Evolutionary conservation across 1,140 invertebrate species (phyloP), one percentile per base, ranked within the genome.

Genomic region (Drosophila equinoxialis): DNA sequence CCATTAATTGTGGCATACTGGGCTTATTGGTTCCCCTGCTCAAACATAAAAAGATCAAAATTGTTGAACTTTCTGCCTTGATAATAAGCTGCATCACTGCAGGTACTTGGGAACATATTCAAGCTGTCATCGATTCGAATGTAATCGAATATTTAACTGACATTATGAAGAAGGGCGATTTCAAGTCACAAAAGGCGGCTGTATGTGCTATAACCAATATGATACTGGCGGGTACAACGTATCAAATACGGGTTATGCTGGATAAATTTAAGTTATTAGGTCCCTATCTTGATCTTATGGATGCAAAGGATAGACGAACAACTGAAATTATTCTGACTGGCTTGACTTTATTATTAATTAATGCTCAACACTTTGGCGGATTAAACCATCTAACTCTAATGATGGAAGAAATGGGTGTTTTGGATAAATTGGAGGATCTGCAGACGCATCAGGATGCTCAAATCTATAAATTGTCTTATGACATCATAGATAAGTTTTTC

Each of bases 361-460:
- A 48, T 14, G 45, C 45, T 17, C 14, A 48, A 2, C 6, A 48
- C 1, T 20, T 48, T 7, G 14, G 45, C 3, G 14, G 14, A 6
- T 6, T 48, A 7, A n/a, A 57, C 0, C 6, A 35, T 2, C 6
- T 57, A 1, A 13, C 13, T 14, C 0, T 13, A n/a, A 8, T 57
- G 2, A 6, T 57, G 6, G 26, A 57, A 5, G 1, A 35, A 14
- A 2, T 57, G 55, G 55, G 26, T 0, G 30, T n/a, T 8, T 5
- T 57, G 55, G 55, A 30, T 1, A 57, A 57, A 57, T 17, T 57
- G 55, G 55, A 57, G 55, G 26, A 2, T 2, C 14, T 57, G 13
- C 55, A 35, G 13, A 8, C 2, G 6, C 55, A 57, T 33, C n/a
- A 57, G 26, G 30, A 57, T 14, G 2, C 14, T n/a, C 1, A 10